phyloP scores from a whole-genome alignment of 2,113 vertebrate species.

The rabbit (Oryctolagus cuniculus) region mOryCun1.1 NC_091437.1:39236001-39236500 shows the following conservation, averaged over 20 bases:
- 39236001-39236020: no score
- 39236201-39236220: neutral
- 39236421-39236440: neutral
- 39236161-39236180: neutral
- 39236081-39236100: no score
- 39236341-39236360: neutral
- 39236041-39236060: no score
- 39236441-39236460: neutral
- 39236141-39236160: slow-evolving; percentile 30
- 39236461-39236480: neutral
- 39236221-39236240: neutral
- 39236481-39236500: neutral
- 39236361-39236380: neutral
- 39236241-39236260: neutral
- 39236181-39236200: slow-evolving; percentile 16
- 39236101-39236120: no score
- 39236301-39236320: neutral
- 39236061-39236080: no score
- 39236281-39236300: neutral
- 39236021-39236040: no score
- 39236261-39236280: neutral
- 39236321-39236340: neutral
- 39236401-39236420: neutral
- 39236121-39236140: neutral
- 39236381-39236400: neutral